Percentiles rank a stretch among this genome's conserved stretches.
phyloP scores from a whole-genome alignment of 2,888 invertebrate species.

The Lissocephala sabroskyi region DNA sequence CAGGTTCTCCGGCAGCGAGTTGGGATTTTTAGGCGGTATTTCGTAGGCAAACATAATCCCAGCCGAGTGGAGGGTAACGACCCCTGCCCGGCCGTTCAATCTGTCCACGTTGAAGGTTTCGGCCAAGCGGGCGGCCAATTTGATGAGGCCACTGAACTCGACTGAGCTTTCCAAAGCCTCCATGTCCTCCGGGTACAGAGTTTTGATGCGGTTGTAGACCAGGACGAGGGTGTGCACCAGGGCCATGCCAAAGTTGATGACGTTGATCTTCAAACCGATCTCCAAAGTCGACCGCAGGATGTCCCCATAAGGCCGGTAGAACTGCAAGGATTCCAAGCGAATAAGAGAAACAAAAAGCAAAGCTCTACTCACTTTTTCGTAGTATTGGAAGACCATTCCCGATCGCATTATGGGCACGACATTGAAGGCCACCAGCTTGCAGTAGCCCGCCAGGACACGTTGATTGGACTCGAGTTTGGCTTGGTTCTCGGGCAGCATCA shows the following conservation, averaged over 20 bases:
- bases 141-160: conserved; percentile 20
- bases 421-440: conserved; percentile 31
- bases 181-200: neutral
- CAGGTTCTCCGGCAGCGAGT: conserved; percentile 16
- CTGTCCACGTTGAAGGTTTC: conserved; percentile 16
- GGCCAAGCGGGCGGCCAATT: conserved; percentile 22
- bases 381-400: conserved; percentile 22
- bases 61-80: conserved; percentile 29
- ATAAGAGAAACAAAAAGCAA: neutral
- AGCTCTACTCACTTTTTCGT: conserved; percentile 20
- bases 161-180: too few species aligned
- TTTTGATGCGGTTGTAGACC: conserved; percentile 14
- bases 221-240: conserved; percentile 36
- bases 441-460: conserved; percentile 25
- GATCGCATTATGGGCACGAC: conserved; percentile 35
- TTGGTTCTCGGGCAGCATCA: conserved; percentile 1
- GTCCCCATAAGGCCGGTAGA: conserved; percentile 28
- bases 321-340: conserved; percentile 7
- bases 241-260: conserved; percentile 39
- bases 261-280: conserved; percentile 20
- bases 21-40: neutral
- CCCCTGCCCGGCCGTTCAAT: conserved; percentile 17
- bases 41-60: conserved; percentile 34
- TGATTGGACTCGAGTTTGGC: conserved; percentile 21
- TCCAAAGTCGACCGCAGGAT: conserved; percentile 31